phyloP scores from a whole-genome alignment of 2,113 vertebrate species.

The Scatophagus argus region DNA sequence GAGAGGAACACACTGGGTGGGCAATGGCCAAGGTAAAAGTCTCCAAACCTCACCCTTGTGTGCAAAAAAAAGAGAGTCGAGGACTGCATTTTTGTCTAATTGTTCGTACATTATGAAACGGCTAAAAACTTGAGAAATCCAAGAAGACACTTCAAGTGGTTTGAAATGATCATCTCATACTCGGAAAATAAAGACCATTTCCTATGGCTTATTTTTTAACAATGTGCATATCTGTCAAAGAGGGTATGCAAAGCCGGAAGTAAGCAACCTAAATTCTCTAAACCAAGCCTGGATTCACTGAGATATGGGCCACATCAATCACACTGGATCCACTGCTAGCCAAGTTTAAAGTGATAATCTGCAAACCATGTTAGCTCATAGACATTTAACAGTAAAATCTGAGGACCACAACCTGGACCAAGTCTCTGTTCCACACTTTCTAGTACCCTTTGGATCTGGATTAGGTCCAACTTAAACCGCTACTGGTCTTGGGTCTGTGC shows the following conservation, averaged over 20 bases:
- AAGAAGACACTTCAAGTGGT: slow-evolving; percentile 61
- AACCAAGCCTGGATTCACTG: slow-evolving; percentile 8
- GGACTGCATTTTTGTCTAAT: slow-evolving; percentile 71
- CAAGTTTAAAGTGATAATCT: slow-evolving; percentile 24
- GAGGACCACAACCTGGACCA: slow-evolving; percentile 19
- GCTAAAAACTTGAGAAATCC: slow-evolving; percentile 38
- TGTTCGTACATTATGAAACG: slow-evolving; percentile 47
- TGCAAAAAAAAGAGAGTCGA: slow-evolving; percentile 76
- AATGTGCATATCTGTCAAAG: slow-evolving; percentile 72
- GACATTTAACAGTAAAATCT: slow-evolving; percentile 4
- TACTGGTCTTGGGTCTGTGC: slow-evolving; percentile 60
- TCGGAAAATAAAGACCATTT: slow-evolving; percentile 70
- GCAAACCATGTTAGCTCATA: background rate
- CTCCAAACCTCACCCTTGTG: slow-evolving; percentile 62
- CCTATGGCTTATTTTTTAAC: slow-evolving; percentile 67
- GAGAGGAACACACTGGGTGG: slow-evolving; percentile 84
- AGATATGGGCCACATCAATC: slow-evolving; percentile 9
- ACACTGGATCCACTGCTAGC: background rate
- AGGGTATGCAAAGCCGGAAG: slow-evolving; percentile 46
- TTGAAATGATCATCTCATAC: slow-evolving; percentile 66
- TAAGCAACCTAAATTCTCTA: slow-evolving; percentile 29
- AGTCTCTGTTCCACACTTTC: background rate
- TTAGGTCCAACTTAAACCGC: background rate
- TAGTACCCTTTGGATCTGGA: background rate
- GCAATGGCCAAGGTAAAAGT: slow-evolving; percentile 62